These are phyloP conservation scores for Speoplatyrhinus poulsoni DNA, from an alignment of 2,113 vertebrate genomes.

Conservation along the genomic window DNA sequence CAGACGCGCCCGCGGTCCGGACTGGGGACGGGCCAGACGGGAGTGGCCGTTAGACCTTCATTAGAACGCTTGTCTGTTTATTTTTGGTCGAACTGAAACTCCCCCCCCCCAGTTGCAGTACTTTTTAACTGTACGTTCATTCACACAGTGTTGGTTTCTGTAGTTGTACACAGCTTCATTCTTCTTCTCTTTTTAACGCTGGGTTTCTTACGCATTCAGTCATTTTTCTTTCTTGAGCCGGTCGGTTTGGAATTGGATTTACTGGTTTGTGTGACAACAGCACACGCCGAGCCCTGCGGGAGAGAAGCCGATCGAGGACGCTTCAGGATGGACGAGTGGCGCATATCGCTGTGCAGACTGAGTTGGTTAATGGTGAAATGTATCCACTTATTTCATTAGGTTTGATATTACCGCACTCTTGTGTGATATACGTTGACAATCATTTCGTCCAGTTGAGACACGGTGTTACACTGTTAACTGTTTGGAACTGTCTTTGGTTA, in stretches of 20 bases:
- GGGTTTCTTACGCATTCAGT: conserved; percentile 34
- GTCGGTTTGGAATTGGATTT: not conserved
- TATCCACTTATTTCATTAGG: too few species aligned
- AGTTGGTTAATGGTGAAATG: too few species aligned
- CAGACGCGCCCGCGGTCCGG: conserved; percentile 25
- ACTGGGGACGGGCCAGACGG: conserved; percentile 18
- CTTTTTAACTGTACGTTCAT: conserved; percentile 62
- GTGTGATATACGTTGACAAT: too few species aligned
- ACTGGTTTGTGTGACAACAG: conserved; percentile 28
- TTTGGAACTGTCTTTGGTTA: too few species aligned
- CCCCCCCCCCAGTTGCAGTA: conserved; percentile 62
- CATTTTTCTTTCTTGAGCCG: too few species aligned
- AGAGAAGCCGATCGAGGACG: too few species aligned
- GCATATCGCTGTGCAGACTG: too few species aligned
- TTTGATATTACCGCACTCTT: too few species aligned
- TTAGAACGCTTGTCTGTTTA: conserved; percentile 58
- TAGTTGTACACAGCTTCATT: conserved; percentile 19
- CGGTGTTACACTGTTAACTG: too few species aligned
- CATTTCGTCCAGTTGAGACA: too few species aligned
- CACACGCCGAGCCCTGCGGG: too few species aligned
- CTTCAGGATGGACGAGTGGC: too few species aligned
- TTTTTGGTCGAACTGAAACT: conserved; percentile 64
- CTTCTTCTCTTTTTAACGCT: conserved; percentile 59
- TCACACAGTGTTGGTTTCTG: conserved; percentile 69
- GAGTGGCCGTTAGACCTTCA: conserved; percentile 48